A percentile compares a stretch with the other conserved stretches of the same genome.
Evolutionary conservation across 1,140 invertebrate species (phyloP).

Genomic region (Drosophila subobscura): DNA sequence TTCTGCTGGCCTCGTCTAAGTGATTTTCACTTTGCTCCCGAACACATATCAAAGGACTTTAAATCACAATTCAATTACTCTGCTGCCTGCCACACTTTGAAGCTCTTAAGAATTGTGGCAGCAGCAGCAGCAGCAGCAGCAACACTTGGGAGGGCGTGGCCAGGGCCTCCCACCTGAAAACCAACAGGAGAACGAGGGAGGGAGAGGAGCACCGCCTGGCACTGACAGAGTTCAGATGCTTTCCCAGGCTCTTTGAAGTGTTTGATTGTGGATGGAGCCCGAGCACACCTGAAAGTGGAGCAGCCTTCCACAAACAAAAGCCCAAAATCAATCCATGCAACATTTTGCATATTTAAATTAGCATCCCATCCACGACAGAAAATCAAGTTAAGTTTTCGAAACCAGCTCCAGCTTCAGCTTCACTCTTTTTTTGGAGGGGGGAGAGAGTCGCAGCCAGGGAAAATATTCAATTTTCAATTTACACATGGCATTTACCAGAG

Average conservation of each 20-base stretch:
- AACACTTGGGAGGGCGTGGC: not conserved
- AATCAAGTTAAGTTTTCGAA: constrained; percentile 3
- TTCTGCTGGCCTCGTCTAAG: constrained; percentile 36
- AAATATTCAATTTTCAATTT: constrained; percentile 50
- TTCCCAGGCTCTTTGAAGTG: constrained; percentile 47
- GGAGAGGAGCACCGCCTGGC: constrained; percentile 40
- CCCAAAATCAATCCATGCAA: constrained; percentile 49
- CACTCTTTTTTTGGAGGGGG: too few relatives aligned
- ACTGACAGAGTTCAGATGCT: constrained; percentile 47
- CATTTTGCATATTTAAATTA: constrained; percentile 54
- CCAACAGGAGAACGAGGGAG: constrained; percentile 22
- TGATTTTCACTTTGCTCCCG: constrained; percentile 48
- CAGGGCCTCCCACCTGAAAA: constrained; percentile 30
- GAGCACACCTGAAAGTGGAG: constrained; percentile 40
- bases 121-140: not conserved
- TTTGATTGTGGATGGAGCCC: constrained; percentile 31
- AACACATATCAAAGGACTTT: constrained; percentile 74
- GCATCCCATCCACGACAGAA: not conserved
- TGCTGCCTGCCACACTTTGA: constrained; percentile 21
- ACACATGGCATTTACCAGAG: constrained; percentile 41
- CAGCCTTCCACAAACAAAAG: constrained; percentile 37
- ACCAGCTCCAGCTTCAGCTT: constrained; percentile 21
- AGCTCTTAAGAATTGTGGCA: constrained; percentile 57
- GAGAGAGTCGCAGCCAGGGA: not conserved
- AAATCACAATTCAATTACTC: constrained; percentile 78